These are phyloP conservation scores for Macrosteles quadrilineatus DNA, from an alignment of 1,140 invertebrate genomes.

Conservation along the genomic window DNA sequence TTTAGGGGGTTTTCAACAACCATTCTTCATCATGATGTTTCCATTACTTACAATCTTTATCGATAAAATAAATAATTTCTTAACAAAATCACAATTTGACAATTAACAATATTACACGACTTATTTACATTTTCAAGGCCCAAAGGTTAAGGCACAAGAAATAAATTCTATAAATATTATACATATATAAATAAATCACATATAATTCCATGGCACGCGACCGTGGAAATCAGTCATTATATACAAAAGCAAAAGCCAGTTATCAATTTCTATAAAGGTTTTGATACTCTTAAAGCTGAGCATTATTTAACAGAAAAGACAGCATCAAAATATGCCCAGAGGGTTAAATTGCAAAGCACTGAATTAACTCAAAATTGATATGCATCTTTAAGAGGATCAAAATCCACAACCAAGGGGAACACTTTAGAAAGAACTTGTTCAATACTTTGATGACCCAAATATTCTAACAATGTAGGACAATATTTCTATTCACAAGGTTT, in stretches of 20 bases:
- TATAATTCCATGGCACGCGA: neutral
- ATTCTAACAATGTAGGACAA: too few species aligned
- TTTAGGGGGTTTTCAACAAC: neutral
- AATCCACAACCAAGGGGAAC: too few species aligned
- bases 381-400: too few species aligned
- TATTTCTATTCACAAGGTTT: too few species aligned
- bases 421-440: too few species aligned
- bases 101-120: slow-evolving; percentile 24
- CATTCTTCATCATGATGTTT: neutral
- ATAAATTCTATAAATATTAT: slow-evolving; percentile 20
- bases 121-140: slow-evolving; percentile 9
- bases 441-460: too few species aligned
- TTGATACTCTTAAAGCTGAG: too few species aligned
- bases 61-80: slow-evolving; percentile 21
- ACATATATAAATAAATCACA: slow-evolving; percentile 27
- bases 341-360: too few species aligned
- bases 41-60: neutral
- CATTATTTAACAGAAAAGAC: too few species aligned
- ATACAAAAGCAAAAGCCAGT: neutral
- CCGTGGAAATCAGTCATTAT: slow-evolving; percentile 12
- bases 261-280: too few species aligned
- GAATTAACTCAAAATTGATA: too few species aligned
- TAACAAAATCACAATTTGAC: slow-evolving; percentile 23
- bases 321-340: too few species aligned
- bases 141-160: slow-evolving; percentile 12